Conservation (phyloP, 2,888 invertebrate species). For the Trimorus sp. region DNA sequence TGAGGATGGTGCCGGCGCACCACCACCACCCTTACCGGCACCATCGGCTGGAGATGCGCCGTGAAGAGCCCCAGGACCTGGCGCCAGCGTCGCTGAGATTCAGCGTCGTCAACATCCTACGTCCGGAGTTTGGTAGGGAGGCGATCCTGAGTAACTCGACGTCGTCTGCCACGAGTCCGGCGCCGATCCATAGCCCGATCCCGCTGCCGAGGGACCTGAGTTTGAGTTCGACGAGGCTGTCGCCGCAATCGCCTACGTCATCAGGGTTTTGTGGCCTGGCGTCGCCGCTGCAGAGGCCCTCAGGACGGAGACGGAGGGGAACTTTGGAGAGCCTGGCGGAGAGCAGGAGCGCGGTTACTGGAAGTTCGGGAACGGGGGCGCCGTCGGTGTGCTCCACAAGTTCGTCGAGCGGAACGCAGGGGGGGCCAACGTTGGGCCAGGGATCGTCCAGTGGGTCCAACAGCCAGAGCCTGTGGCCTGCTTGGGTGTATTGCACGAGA, state of each 20-base stretch:
- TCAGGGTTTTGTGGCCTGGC: constrained; percentile 71
- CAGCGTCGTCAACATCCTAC: constrained; percentile 93
- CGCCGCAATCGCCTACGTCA: constrained; percentile 70
- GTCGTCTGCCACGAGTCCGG: constrained; percentile 63
- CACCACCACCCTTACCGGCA: constrained; percentile 69
- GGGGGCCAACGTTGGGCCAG: no score
- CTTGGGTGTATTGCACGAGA: constrained; percentile 99
- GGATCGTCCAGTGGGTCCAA: constrained; percentile 65
- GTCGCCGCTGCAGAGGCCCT: constrained; percentile 74
- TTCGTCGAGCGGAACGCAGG: constrained; percentile 49
- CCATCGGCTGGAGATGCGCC: constrained; percentile 57
- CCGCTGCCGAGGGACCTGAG: constrained; percentile 74
- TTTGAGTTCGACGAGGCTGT: constrained; percentile 70
- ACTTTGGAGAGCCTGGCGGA: constrained; percentile 80
- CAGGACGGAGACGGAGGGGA: constrained; percentile 77
- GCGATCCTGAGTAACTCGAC: constrained; percentile 83
- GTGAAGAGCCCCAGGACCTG: constrained; percentile 49
- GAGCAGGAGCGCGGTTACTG: constrained; percentile 78
- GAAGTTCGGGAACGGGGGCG: constrained; percentile 77
- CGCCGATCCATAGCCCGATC: constrained; percentile 69
- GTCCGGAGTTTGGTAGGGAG: constrained; percentile 92
- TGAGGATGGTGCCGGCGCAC: constrained; percentile 71
- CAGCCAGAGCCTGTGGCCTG: constrained; percentile 89
- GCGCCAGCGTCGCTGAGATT: constrained; percentile 84
- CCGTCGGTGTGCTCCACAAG: constrained; percentile 76